phyloP scores from a whole-genome alignment of 2,113 vertebrate species.

The Himantopus leucocephalus region DNA sequence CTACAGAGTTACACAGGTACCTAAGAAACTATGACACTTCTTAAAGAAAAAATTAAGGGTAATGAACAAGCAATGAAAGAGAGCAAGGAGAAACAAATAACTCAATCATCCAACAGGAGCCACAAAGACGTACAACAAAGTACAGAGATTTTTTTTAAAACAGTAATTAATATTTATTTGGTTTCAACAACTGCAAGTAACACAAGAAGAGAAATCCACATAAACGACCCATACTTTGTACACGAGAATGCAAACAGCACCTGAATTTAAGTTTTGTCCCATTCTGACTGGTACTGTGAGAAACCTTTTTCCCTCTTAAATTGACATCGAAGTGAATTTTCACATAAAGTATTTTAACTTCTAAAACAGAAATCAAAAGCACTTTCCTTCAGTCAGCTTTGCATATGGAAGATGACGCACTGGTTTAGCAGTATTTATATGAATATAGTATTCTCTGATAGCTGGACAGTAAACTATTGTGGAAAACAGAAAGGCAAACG shows the following conservation, averaged over 20 bases:
- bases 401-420: not conserved
- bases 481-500: not conserved
- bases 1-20: not conserved
- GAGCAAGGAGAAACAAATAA: not conserved
- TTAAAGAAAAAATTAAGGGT: not conserved
- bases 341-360: not conserved
- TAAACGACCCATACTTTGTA: not conserved
- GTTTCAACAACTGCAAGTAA: not conserved
- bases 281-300: not conserved
- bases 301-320: not conserved
- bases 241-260: fast-evolving
- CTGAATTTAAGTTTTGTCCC: not conserved
- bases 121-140: not conserved
- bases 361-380: not conserved
- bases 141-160: not conserved
- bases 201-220: not conserved
- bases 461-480: not conserved
- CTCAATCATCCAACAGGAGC: not conserved
- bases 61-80: not conserved
- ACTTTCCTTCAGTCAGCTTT: not conserved
- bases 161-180: constrained; percentile 8
- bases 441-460: not conserved
- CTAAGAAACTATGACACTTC: not conserved
- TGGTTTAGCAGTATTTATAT: not conserved
- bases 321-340: not conserved